Conservation (phyloP, 2,888 invertebrate genomes). For the Metalampra italica region DNA sequence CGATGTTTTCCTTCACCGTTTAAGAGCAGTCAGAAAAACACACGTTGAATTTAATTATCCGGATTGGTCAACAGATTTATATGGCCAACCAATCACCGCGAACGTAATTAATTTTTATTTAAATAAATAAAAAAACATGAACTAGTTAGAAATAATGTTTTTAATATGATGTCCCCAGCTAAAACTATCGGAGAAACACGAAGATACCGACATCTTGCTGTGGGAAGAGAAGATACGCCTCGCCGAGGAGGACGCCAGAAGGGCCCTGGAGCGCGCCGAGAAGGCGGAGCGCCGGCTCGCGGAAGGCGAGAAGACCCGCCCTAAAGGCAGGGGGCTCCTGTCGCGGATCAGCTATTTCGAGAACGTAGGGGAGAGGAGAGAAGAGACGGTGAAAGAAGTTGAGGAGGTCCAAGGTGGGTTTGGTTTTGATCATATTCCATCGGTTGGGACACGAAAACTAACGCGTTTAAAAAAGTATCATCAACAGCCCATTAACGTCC, state of each 20-base stretch:
- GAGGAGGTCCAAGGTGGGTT: conserved; percentile 24
- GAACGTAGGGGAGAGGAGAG: conserved; percentile 35
- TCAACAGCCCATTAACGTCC: no score
- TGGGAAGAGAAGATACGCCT: conserved; percentile 84
- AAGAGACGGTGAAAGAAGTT: conserved; percentile 22
- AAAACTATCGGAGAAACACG: conserved; percentile 82
- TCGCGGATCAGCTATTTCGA: conserved; percentile 66
- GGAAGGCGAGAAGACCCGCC: conserved; percentile 24
- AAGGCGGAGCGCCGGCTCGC: conserved; percentile 25
- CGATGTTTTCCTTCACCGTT: no score
- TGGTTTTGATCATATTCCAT: no score
- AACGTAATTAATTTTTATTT: no score
- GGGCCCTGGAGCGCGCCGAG: conserved; percentile 77
- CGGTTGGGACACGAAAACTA: no score
- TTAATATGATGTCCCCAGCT: conserved; percentile 36
- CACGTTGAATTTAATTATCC: no score
- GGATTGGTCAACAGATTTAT: no score
- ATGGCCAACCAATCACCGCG: no score
- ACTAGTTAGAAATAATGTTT: no score
- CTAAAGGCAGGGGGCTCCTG: conserved; percentile 45
- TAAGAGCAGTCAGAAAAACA: no score
- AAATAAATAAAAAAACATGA: no score
- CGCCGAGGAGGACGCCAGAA: conserved; percentile 82
- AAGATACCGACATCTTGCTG: conserved; percentile 82
- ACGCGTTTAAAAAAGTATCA: no score